phyloP scores from a whole-genome alignment of 2,888 invertebrate genomes.

The Hecatera dysodea region DNA sequence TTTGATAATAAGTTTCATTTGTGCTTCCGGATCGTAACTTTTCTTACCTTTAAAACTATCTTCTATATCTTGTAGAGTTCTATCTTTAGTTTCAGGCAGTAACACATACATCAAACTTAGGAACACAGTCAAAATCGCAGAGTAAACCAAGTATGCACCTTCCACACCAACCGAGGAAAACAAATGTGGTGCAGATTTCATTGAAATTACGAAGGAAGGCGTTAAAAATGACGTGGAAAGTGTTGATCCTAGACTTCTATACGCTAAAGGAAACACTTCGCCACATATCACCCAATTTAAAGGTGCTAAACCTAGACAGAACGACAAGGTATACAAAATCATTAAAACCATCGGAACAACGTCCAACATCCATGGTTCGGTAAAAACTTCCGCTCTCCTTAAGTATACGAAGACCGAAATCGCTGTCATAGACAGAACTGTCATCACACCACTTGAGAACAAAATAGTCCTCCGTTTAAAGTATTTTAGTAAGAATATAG shows the following conservation, averaged over 20 bases:
- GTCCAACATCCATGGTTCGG: conserved; percentile 79
- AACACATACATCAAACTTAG: conserved; percentile 81
- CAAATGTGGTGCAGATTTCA: conserved; percentile 88
- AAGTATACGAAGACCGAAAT: conserved; percentile 85
- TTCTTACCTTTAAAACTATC: conserved; percentile 85
- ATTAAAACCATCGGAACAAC: conserved; percentile 83
- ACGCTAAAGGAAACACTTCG: conserved; percentile 87
- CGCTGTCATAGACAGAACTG: conserved; percentile 80
- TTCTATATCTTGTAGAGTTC: conserved; percentile 87
- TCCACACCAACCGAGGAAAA: conserved; percentile 86
- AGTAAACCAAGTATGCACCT: conserved; percentile 87
- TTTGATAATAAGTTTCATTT: conserved; percentile 81
- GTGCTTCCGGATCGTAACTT: conserved; percentile 79
- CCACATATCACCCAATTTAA: conserved; percentile 89
- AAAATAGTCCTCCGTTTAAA: conserved; percentile 84
- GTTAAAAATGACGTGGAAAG: conserved; percentile 87
- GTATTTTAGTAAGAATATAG: conserved; percentile 85
- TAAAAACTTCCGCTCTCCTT: conserved; percentile 78
- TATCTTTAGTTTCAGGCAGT: conserved; percentile 87
- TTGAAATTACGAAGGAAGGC: conserved; percentile 85
- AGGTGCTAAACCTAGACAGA: conserved; percentile 86
- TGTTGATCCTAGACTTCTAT: conserved; percentile 87
- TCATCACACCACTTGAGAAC: conserved; percentile 84
- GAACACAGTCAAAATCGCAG: conserved; percentile 81
- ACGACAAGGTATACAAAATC: conserved; percentile 84